Percentiles rank a stretch among this genome's conserved stretches.
These are phyloP conservation scores for Athene noctua DNA, from an alignment of 2,113 vertebrate genomes.

Conservation along the genomic window DNA sequence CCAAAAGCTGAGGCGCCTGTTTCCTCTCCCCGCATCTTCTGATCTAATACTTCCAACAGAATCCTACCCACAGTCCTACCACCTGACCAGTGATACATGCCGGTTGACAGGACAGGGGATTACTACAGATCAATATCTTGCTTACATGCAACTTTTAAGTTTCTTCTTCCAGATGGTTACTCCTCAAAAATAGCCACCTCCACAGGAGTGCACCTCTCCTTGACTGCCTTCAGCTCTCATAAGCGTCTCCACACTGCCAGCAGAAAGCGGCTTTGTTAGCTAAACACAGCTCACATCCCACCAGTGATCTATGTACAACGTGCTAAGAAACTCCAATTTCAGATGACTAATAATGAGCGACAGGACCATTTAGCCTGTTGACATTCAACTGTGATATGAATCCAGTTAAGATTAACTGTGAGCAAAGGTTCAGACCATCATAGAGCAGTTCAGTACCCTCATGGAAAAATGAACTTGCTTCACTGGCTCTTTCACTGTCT, in stretches of 20 bases:
- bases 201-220: not conserved
- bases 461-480: not conserved
- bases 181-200: not conserved
- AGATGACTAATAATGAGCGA: not conserved
- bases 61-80: not conserved
- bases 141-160: not conserved
- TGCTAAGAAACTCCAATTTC: not conserved
- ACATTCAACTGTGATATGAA: not conserved
- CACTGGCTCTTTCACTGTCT: not conserved
- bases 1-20: not conserved
- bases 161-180: not conserved
- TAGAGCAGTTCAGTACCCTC: rapidly evolving
- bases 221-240: not conserved
- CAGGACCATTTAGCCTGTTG: not conserved
- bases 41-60: not conserved
- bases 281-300: not conserved
- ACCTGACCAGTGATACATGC: not conserved
- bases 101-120: not conserved
- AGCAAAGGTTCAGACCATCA: not conserved
- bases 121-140: not conserved
- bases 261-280: not conserved
- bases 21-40: not conserved
- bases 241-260: not conserved
- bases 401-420: not conserved
- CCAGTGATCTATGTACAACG: not conserved